Percentiles rank a stretch among this genome's conserved stretches.
Evolutionary conservation across 2,888 invertebrate species (phyloP).

Genomic region (Spatulosminthurus flaviceps): DNA sequence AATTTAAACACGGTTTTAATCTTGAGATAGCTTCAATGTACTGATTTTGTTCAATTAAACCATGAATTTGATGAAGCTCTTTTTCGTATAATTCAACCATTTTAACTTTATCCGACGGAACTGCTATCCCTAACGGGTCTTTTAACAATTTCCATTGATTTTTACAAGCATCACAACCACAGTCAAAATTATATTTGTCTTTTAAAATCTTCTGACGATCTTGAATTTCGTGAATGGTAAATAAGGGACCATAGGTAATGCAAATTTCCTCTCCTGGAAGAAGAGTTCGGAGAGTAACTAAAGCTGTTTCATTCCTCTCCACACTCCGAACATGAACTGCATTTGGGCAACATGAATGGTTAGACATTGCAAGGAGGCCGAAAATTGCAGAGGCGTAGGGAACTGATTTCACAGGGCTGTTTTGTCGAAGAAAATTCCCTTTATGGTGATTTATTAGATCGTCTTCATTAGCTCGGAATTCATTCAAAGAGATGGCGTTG

Average conservation of each 20-base stretch:
- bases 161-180: constrained; percentile 58
- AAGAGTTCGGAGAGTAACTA: constrained; percentile 56
- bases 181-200: constrained; percentile 59
- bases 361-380: constrained; percentile 55
- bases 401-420: constrained; percentile 36
- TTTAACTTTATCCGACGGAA: background rate
- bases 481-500: constrained; percentile 60
- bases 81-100: constrained; percentile 36
- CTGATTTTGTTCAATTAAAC: constrained; percentile 33
- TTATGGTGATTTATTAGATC: background rate
- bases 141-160: constrained; percentile 46
- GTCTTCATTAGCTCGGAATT: constrained; percentile 43
- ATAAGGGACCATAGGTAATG: constrained; percentile 60
- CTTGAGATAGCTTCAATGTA: constrained; percentile 51
- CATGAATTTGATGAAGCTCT: constrained; percentile 45
- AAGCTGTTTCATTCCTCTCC: constrained; percentile 49
- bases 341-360: constrained; percentile 62
- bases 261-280: constrained; percentile 57
- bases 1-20: constrained; percentile 44
- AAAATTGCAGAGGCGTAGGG: constrained; percentile 59
- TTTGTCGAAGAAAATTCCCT: background rate
- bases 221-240: constrained; percentile 49
- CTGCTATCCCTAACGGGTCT: background rate
- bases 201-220: constrained; percentile 49
- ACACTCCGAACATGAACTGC: constrained; percentile 55